Evolutionary conservation across 2,797 vertebrate species (phyloP).

Genomic region (Bradypodion pumilum): DNA sequence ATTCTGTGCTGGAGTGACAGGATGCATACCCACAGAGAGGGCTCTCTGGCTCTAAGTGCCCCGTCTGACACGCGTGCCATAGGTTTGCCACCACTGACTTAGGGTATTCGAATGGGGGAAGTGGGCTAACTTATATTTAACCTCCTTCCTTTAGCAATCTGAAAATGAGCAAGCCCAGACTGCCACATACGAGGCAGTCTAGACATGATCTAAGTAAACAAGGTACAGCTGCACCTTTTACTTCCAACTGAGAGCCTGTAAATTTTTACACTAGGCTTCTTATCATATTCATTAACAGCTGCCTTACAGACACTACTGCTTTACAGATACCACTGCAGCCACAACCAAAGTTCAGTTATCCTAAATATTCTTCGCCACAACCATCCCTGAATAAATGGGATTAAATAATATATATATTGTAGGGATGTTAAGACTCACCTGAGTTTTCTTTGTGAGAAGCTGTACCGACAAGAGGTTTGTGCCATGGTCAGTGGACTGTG

Average conservation of each 20-base stretch:
- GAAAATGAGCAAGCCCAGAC: no score
- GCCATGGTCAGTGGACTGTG: slow-evolving; percentile 85
- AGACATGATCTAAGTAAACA: background rate
- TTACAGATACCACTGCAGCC: no score
- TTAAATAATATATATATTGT: background rate
- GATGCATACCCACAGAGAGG: no score
- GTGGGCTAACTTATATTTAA: no score
- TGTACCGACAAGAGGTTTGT: slow-evolving; percentile 90
- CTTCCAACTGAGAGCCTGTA: background rate
- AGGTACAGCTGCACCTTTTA: background rate
- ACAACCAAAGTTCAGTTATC: background rate
- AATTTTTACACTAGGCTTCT: background rate
- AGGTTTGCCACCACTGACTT: no score
- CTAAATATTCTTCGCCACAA: background rate
- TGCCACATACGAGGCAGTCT: no score
- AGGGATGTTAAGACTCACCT: slow-evolving; percentile 76
- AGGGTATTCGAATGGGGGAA: no score
- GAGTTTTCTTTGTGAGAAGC: slow-evolving; percentile 91
- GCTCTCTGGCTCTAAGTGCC: no score
- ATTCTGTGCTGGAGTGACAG: no score
- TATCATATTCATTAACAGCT: background rate
- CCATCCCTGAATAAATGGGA: background rate
- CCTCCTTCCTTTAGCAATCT: no score
- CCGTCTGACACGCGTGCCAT: no score
- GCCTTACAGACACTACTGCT: background rate